Evolutionary conservation across 2,113 vertebrate species (phyloP).

Genomic region (Pygoscelis antarcticus): DNA sequence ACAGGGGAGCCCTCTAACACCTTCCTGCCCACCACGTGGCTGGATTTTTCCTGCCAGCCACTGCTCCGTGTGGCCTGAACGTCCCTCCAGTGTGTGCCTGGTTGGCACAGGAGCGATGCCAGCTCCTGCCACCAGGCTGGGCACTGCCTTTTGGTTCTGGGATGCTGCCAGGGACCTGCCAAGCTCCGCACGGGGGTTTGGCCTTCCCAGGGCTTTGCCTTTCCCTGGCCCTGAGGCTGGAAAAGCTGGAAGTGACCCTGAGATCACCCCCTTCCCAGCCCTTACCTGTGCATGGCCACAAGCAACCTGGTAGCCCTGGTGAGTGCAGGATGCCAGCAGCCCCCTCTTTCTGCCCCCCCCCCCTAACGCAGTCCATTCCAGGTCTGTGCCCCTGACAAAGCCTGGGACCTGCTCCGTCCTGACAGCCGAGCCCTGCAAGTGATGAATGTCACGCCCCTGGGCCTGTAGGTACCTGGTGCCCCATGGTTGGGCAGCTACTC

Average conservation of each 20-base stretch:
- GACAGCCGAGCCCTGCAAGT: conserved; percentile 49
- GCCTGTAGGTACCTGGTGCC: conserved; percentile 69
- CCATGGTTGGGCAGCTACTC: not conserved
- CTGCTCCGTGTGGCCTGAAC: not conserved
- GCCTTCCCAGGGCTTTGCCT: not conserved
- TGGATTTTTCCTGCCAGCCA: not conserved
- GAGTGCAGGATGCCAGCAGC: not conserved
- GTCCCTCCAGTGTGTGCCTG: not conserved
- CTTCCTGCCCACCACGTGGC: not conserved
- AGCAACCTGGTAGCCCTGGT: fast-evolving
- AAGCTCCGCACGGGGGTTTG: not conserved
- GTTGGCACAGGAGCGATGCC: not conserved
- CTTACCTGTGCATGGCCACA: not conserved
- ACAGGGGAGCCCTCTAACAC: not conserved
- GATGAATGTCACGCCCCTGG: conserved; percentile 75
- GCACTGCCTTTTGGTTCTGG: not conserved
- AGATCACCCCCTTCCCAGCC: not conserved
- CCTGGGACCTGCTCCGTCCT: conserved; percentile 76
- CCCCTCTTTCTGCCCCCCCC: not conserved
- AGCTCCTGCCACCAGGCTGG: not conserved
- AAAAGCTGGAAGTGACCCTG: not conserved
- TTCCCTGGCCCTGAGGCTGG: not conserved
- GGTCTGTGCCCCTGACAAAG: conserved; percentile 74
- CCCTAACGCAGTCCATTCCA: not conserved
- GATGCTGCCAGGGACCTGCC: not conserved